A percentile compares a stretch with the other conserved stretches of the same genome.
These are phyloP conservation scores for Oreortyx pictus DNA, from an alignment of 2,797 vertebrate genomes.

Conservation along the genomic window DNA sequence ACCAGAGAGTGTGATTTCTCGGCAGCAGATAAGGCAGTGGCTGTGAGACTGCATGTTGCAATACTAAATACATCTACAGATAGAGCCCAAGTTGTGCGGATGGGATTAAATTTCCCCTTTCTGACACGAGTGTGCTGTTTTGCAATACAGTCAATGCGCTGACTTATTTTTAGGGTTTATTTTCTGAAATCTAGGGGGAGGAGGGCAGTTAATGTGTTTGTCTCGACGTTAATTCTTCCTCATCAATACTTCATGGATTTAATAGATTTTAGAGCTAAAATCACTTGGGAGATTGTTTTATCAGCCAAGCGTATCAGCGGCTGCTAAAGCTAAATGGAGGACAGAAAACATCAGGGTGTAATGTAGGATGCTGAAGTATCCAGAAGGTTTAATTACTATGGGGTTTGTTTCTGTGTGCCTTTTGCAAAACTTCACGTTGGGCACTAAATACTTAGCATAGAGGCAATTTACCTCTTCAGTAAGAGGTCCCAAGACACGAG, in stretches of 20 bases:
- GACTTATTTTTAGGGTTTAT: neutral
- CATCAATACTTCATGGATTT: constrained; percentile 56
- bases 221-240: neutral
- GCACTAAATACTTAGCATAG: neutral
- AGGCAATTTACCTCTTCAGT: constrained; percentile 26
- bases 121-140: neutral
- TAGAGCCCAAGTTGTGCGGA: neutral
- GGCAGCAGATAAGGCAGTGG: neutral
- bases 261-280: constrained; percentile 32
- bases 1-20: neutral
- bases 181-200: neutral
- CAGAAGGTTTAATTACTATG: constrained; percentile 52
- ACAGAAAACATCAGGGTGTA: neutral
- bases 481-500: constrained; percentile 30
- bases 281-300: constrained; percentile 30
- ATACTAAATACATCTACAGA: neutral
- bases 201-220: neutral
- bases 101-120: neutral
- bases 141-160: neutral
- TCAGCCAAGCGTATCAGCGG: constrained; percentile 9
- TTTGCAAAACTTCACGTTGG: constrained; percentile 40
- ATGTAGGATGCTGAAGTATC: constrained; percentile 13
- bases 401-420: constrained; percentile 43
- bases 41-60: neutral
- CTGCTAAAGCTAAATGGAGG: constrained; percentile 49